A percentile compares a stretch with the other conserved stretches of the same genome.
These are phyloP conservation scores for Epinotia brunnichana DNA, from an alignment of 2,888 invertebrate species.

Conservation along the genomic window DNA sequence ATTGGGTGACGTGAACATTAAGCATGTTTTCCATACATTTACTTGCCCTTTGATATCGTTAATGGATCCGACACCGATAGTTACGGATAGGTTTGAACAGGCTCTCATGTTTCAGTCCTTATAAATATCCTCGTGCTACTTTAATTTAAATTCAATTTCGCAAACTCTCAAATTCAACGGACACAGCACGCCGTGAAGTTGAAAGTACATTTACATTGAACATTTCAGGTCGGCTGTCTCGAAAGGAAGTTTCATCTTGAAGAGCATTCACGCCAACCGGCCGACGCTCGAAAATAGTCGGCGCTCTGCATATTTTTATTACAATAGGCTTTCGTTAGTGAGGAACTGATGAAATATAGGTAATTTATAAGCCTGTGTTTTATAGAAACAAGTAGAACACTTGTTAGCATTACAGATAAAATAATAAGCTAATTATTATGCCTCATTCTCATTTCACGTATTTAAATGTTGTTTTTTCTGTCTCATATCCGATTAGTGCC, in stretches of 20 bases:
- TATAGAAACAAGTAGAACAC: background rate
- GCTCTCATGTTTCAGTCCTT: background rate
- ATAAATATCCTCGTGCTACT: background rate
- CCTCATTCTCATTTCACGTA: background rate
- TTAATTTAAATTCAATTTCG: slow-evolving; percentile 27
- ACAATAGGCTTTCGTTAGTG: slow-evolving; percentile 1
- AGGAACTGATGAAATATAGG: background rate
- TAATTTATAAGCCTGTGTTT: background rate
- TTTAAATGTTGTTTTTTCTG: background rate
- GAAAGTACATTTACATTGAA: slow-evolving; percentile 40
- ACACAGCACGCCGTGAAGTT: slow-evolving; percentile 30
- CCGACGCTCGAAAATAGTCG: slow-evolving; percentile 18
- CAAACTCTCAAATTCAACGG: slow-evolving; percentile 31
- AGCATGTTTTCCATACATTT: too few relatives aligned
- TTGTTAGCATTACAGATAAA: background rate
- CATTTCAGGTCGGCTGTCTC: slow-evolving; percentile 39
- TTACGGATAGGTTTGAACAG: too few relatives aligned
- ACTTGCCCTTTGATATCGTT: too few relatives aligned
- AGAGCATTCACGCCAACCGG: slow-evolving; percentile 26
- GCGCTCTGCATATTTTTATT: slow-evolving; percentile 13
- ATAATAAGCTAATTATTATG: background rate
- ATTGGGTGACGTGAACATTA: too few relatives aligned
- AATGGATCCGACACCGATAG: too few relatives aligned
- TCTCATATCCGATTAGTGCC: background rate
- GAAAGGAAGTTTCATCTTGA: slow-evolving; percentile 37